Percentiles rank a stretch among this genome's conserved stretches.
These are phyloP conservation scores for Enteromius anoplus DNA, from an alignment of 2,797 vertebrate species.

Conservation along the genomic window DNA sequence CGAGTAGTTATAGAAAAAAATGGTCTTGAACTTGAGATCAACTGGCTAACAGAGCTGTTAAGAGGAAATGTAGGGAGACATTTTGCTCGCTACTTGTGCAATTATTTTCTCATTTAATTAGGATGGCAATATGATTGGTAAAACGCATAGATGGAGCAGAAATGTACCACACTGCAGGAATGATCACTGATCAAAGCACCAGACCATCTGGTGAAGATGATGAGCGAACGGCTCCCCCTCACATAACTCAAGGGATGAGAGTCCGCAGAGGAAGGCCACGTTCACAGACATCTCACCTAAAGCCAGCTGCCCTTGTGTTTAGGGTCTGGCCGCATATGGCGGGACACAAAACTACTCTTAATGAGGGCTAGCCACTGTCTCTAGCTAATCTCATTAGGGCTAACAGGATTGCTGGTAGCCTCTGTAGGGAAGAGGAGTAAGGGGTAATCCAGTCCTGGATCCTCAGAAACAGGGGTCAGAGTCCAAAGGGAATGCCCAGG, in stretches of 20 bases:
- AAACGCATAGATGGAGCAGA: background rate
- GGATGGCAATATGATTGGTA: background rate
- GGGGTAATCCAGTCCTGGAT: slow-evolving; percentile 62
- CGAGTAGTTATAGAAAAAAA: background rate
- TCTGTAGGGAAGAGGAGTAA: slow-evolving; percentile 56
- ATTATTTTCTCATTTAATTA: background rate
- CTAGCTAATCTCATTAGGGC: slow-evolving; percentile 74
- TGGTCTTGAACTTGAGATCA: background rate
- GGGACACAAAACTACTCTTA: slow-evolving; percentile 51
- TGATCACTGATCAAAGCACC: background rate
- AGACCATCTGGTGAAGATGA: slow-evolving; percentile 7
- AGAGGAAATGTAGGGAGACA: background rate
- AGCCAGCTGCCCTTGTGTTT: background rate
- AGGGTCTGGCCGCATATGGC: slow-evolving; percentile 40
- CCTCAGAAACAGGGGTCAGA: slow-evolving; percentile 17
- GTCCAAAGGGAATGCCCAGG: slow-evolving; percentile 14
- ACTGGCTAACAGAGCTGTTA: background rate
- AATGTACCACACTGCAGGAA: background rate
- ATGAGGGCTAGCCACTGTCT: slow-evolving; percentile 70
- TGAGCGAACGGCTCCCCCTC: background rate
- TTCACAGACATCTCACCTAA: slow-evolving; percentile 4
- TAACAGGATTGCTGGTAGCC: slow-evolving; percentile 73
- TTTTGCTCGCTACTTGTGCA: background rate
- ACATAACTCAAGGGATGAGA: background rate
- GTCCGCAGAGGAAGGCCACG: background rate